Evolutionary conservation across 2,797 vertebrate genomes (phyloP).

Genomic region (Chaunax sp.): DNA sequence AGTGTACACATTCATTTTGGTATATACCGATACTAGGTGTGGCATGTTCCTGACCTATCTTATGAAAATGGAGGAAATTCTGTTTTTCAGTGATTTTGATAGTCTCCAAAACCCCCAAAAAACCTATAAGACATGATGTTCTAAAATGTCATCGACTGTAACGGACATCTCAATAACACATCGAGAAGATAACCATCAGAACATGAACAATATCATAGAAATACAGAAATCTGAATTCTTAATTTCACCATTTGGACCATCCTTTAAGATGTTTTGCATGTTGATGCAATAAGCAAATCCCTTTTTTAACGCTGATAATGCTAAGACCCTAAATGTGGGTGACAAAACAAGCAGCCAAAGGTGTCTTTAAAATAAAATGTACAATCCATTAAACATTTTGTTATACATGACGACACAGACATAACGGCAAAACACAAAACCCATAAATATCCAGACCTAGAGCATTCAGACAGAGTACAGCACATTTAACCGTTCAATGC

Average conservation of each 20-base stretch:
- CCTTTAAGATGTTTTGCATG: neutral
- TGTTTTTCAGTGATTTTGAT: constrained; percentile 52
- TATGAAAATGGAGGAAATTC: constrained; percentile 44
- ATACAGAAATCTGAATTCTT: neutral
- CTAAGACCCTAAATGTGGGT: constrained; percentile 1
- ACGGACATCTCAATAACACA: constrained; percentile 21
- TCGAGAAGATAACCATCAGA: constrained; percentile 2
- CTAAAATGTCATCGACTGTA: constrained; percentile 18
- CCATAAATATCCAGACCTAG: constrained; percentile 48
- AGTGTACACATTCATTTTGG: constrained; percentile 43
- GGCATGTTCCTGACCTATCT: constrained; percentile 20
- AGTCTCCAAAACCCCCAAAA: constrained; percentile 5
- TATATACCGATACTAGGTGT: constrained; percentile 32
- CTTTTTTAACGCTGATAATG: constrained; percentile 13
- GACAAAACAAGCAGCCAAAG: constrained; percentile 12
- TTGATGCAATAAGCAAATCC: constrained; percentile 13
- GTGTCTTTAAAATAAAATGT: constrained; percentile 3
- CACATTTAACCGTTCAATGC: constrained; percentile 2
- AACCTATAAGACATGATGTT: neutral
- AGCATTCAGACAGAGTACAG: constrained; percentile 36
- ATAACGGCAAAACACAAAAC: constrained; percentile 33
- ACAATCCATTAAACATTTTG: constrained; percentile 26
- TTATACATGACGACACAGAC: constrained; percentile 30
- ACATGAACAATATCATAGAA: neutral
- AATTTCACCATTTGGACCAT: constrained; percentile 16